Base-by-base conservation (phyloP, 2,797 vertebrate genomes). In the Takifugu rubripes region DNA sequence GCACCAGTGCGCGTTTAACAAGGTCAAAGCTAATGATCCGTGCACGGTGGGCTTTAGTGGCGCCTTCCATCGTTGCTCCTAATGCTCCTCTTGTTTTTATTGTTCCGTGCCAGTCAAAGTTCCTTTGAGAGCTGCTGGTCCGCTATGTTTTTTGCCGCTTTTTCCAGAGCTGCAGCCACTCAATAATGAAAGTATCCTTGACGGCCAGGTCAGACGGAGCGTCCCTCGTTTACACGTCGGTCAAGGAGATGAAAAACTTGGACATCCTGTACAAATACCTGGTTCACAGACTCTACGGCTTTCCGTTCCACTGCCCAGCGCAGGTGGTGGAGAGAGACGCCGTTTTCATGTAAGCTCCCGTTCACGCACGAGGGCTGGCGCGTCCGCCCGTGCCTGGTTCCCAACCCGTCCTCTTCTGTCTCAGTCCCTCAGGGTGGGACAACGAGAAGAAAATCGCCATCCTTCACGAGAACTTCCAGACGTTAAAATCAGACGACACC, bases 401-500 rank as follows among this genome's bases (percentile, higher is more conserved):
- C 27, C 74, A 75, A 77, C 65, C 6, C 50, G 51, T 44, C 14
- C 8, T n/a, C 10, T 60, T 15, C 46, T 17, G 42, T 24, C 81
- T 64, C 79, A 99, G 97, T 90, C 97, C 97, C 55, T 94, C 95
- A 84, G 96, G 97, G 52, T 99, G 97, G 97, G 97, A 99, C 92
- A 99, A 99, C 52, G 96, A 98, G 83, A 99, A 99, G 87, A 99
- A 99, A 90, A 99, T 99, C 56, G 93, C 93, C 84, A 99, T 99
- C 81, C 88, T 99, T 75, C 94, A 99, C 16, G 97, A 99, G 87
- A 99, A 98, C 77, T 94, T 99, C 75, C 96, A 98, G 86, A 94
- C 93, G 14, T 81, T 99, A 83, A 99, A 98, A 93, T 81, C 89
- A 82, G 95, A 95, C 3, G 94, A 99, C 87, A 91, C 75, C 83